Conservation (phyloP, 2,888 invertebrate genomes). For the Andrena haemorrhoa region DNA sequence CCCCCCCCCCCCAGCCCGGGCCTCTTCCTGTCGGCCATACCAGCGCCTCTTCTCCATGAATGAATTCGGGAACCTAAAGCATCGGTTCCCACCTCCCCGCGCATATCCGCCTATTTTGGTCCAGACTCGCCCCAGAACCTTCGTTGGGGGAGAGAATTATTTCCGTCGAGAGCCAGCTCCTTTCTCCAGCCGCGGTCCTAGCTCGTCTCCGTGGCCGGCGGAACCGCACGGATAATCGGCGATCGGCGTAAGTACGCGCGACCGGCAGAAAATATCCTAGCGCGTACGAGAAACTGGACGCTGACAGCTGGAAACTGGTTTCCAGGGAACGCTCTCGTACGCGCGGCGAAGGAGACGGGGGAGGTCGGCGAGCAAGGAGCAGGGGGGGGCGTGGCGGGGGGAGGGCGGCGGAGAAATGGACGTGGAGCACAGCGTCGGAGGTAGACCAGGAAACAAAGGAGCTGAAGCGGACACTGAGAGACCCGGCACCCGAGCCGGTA, state of each 20-base stretch:
- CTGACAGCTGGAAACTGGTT: conserved; percentile 76
- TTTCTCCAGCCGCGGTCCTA: conserved; percentile 48
- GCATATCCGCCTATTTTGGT: conserved; percentile 74
- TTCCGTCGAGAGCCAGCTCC: conserved; percentile 69
- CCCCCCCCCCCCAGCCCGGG: not conserved
- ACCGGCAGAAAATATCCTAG: conserved; percentile 36
- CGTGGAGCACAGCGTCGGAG: conserved; percentile 21
- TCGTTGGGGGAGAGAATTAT: conserved; percentile 78
- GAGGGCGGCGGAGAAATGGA: not conserved
- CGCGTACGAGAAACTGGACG: conserved; percentile 67
- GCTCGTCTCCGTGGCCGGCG: too few species aligned
- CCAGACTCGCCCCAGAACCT: conserved; percentile 71
- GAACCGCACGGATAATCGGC: not conserved
- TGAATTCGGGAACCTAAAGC: conserved; percentile 57
- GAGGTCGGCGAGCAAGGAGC: conserved; percentile 32
- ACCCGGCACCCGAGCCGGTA: conserved; percentile 23
- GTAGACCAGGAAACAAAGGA: conserved; percentile 52
- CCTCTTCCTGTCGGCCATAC: conserved; percentile 35
- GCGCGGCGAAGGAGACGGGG: conserved; percentile 18
- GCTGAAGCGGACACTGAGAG: not conserved
- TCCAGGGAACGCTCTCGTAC: conserved; percentile 52
- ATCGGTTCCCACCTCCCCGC: conserved; percentile 34
- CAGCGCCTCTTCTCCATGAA: conserved; percentile 51
- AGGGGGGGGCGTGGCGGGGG: not conserved
- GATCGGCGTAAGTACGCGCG: not conserved